These are phyloP conservation scores for Fopius arisanus DNA, from an alignment of 1,140 invertebrate species.

Conservation along the genomic window DNA sequence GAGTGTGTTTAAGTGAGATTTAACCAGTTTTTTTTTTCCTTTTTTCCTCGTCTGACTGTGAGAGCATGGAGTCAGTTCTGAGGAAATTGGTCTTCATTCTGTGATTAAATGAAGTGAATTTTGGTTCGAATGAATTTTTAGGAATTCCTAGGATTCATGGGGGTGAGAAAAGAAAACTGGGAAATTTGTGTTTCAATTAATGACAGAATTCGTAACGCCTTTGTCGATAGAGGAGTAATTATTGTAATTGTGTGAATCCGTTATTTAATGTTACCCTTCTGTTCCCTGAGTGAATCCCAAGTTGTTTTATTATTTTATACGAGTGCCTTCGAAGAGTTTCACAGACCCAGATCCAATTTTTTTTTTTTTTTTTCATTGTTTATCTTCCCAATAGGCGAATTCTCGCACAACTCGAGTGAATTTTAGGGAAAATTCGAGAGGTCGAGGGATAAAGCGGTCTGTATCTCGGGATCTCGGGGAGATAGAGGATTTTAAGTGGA, in stretches of 20 bases:
- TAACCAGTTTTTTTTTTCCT: constrained; percentile 54
- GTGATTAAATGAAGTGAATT: constrained; percentile 10
- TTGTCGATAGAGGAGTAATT: neutral
- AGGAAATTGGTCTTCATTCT: constrained; percentile 36
- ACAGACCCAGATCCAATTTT: too few species aligned
- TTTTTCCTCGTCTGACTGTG: constrained; percentile 36
- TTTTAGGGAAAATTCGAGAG: too few species aligned
- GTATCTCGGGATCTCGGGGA: too few species aligned
- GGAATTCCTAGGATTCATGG: too few species aligned
- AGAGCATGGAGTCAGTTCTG: constrained; percentile 51
- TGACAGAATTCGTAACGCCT: constrained; percentile 1
- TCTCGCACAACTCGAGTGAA: neutral
- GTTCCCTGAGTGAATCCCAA: neutral
- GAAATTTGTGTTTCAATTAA: neutral
- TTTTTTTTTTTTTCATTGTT: neutral
- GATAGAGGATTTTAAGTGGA: too few species aligned
- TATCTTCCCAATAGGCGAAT: neutral
- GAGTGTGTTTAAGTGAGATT: constrained; percentile 60
- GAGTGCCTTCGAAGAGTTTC: constrained; percentile 8
- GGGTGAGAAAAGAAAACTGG: neutral
- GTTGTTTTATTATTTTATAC: constrained; percentile 6
- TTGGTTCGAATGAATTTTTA: neutral
- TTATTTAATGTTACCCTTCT: neutral
- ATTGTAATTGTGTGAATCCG: constrained; percentile 3
- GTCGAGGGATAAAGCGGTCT: too few species aligned